phyloP scores from a whole-genome alignment of 2,113 vertebrate species.

The Chloroceryle aenea region DNA sequence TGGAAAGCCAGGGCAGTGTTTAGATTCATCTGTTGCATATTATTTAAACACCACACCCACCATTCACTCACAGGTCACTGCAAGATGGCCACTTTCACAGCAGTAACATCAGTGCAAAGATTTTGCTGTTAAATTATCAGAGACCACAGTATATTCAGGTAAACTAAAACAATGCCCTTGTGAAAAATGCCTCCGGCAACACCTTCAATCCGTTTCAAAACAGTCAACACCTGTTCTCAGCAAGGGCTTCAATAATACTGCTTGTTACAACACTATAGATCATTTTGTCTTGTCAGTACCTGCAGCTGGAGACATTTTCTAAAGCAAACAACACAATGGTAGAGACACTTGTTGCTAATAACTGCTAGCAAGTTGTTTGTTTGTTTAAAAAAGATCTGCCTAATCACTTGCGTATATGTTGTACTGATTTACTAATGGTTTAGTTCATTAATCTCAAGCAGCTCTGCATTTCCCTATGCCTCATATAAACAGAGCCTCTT shows the following conservation, averaged over 20 bases:
- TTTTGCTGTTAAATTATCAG: not conserved
- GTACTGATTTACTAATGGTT: not conserved
- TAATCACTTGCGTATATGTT: not conserved
- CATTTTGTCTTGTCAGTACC: not conserved
- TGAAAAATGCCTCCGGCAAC: not conserved
- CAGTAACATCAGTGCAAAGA: not conserved
- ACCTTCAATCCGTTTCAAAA: not conserved
- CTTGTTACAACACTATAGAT: not conserved
- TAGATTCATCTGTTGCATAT: not conserved
- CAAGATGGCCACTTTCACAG: not conserved
- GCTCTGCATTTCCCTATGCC: not conserved
- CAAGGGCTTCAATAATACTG: not conserved
- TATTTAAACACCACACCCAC: not conserved
- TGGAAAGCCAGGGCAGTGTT: not conserved
- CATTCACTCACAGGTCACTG: not conserved
- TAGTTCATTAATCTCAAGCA: constrained; percentile 8
- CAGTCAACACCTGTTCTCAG: not conserved
- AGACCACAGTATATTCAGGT: not conserved
- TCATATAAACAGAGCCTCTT: not conserved
- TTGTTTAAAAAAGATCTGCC: not conserved
- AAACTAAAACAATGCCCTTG: not conserved
- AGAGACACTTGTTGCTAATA: not conserved
- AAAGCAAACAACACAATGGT: not conserved
- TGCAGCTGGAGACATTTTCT: not conserved
- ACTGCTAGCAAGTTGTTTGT: not conserved